These are phyloP conservation scores for Odontothrips loti DNA, from an alignment of 2,888 invertebrate genomes.

Conservation along the genomic window DNA sequence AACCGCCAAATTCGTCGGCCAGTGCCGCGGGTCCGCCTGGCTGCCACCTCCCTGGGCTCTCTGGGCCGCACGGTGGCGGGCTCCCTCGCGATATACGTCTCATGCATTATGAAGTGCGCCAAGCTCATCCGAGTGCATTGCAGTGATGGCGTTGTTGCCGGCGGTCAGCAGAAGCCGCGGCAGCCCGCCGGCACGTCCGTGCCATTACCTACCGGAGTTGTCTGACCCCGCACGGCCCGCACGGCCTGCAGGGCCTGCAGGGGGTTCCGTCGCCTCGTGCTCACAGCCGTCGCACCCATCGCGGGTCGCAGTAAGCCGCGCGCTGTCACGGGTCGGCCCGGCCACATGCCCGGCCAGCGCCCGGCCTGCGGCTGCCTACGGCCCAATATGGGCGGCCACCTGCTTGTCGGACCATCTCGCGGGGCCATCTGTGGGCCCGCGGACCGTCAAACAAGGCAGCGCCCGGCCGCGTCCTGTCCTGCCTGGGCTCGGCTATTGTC, in stretches of 20 bases:
- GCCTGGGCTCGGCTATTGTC: too few species aligned
- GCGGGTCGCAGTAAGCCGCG: background rate
- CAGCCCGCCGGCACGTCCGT: background rate
- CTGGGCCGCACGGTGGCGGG: too few species aligned
- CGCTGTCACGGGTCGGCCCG: background rate
- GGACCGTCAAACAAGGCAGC: background rate
- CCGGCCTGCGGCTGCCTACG: background rate
- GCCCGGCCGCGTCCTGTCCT: background rate
- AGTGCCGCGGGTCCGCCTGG: too few species aligned
- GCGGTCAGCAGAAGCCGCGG: background rate
- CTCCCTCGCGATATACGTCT: too few species aligned
- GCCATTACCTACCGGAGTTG: too few species aligned
- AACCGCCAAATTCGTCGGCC: too few species aligned
- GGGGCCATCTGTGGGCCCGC: background rate
- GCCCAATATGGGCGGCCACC: constrained; percentile 25
- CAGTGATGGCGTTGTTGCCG: background rate
- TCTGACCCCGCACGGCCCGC: background rate
- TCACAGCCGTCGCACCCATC: background rate
- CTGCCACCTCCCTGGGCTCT: too few species aligned
- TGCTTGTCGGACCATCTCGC: background rate
- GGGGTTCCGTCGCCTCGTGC: background rate
- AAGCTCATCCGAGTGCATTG: background rate
- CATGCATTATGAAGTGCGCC: too few species aligned
- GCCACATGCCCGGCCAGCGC: background rate
- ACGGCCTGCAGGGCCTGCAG: background rate